Conservation (phyloP, 2,797 vertebrate species). For the Epinephelus awoara region DNA sequence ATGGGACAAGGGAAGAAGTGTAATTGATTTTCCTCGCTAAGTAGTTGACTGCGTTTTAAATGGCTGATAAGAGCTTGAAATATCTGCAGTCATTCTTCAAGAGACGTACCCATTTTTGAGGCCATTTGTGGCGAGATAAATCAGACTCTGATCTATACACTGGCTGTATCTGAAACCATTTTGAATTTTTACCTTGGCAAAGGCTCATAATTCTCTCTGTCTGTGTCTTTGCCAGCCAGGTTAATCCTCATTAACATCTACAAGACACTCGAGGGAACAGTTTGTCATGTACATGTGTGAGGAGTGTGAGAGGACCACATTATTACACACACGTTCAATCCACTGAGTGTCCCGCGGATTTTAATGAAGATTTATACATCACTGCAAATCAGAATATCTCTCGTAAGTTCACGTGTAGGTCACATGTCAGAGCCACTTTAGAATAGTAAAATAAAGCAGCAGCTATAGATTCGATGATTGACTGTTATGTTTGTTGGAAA, state of each 20-base stretch:
- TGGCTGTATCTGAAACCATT: slow-evolving; percentile 34
- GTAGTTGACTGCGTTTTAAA: slow-evolving; percentile 45
- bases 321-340: slow-evolving; percentile 15
- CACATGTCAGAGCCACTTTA: slow-evolving; percentile 8
- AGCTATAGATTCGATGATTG: slow-evolving; percentile 11
- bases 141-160: slow-evolving; percentile 38
- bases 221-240: slow-evolving; percentile 44
- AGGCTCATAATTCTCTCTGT: slow-evolving; percentile 27
- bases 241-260: slow-evolving; percentile 73
- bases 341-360: slow-evolving; percentile 8
- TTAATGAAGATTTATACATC: slow-evolving; percentile 40
- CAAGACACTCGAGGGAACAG: slow-evolving; percentile 55
- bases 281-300: slow-evolving; percentile 56
- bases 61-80: slow-evolving; percentile 44
- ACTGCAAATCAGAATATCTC: slow-evolving; percentile 5
- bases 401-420: slow-evolving; percentile 20
- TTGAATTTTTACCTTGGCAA: slow-evolving; percentile 25
- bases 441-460: slow-evolving; percentile 16
- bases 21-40: slow-evolving; percentile 45
- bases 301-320: slow-evolving; percentile 20
- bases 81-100: slow-evolving; percentile 47
- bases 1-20: slow-evolving; percentile 6
- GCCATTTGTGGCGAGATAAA: slow-evolving; percentile 45
- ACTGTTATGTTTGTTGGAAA: neutral
- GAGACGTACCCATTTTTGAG: slow-evolving; percentile 44